phyloP scores from a whole-genome alignment of 2,113 vertebrate species.

The Geothlypis trichas region DNA sequence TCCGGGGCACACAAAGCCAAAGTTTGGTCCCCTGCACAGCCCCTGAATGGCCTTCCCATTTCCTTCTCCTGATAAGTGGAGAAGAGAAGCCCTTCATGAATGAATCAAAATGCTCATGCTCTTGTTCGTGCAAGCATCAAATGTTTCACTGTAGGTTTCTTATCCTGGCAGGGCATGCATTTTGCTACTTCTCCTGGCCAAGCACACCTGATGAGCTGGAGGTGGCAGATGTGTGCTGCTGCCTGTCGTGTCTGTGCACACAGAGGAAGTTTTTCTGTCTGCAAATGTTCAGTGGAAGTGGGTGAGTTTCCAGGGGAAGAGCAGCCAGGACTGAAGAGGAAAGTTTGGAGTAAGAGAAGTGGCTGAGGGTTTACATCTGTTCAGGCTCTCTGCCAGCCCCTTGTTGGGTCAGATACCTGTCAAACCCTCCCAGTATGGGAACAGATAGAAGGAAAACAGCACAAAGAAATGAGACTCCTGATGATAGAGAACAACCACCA shows the following conservation, averaged over 20 bases:
- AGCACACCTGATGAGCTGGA: not conserved
- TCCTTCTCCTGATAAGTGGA: not conserved
- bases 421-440: not conserved
- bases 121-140: not conserved
- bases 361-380: not conserved
- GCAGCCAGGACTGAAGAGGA: not conserved
- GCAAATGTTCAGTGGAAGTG: not conserved
- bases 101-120: rapidly evolving
- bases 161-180: rapidly evolving
- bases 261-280: not conserved
- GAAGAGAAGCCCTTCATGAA: rapidly evolving
- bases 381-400: not conserved
- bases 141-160: not conserved
- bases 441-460: not conserved
- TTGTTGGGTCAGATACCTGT: not conserved
- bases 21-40: not conserved
- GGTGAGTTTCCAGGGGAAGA: not conserved
- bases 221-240: not conserved
- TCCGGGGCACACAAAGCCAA: not conserved
- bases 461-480: not conserved
- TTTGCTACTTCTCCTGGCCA: not conserved
- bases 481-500: not conserved
- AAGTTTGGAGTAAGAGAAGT: not conserved
- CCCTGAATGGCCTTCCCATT: rapidly evolving
- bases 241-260: rapidly evolving